Evolutionary conservation across 2,888 invertebrate genomes (phyloP).

Genomic region (Cistogaster globosa): DNA sequence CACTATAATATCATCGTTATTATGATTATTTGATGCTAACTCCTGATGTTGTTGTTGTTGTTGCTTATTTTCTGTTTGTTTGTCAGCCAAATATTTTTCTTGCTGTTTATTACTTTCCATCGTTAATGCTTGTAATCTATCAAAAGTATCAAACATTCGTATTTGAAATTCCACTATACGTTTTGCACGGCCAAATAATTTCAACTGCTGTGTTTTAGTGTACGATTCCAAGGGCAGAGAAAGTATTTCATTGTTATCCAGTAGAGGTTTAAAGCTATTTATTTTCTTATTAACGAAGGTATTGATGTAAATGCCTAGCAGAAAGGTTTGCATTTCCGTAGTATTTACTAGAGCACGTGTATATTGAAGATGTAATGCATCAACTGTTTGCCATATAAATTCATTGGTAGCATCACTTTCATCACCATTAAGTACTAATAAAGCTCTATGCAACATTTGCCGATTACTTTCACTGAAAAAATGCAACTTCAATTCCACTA

Average conservation of each 20-base stretch:
- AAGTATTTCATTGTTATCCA: slow-evolving; percentile 74
- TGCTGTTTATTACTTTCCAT: slow-evolving; percentile 69
- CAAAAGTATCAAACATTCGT: slow-evolving; percentile 79
- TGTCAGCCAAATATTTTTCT: slow-evolving; percentile 6
- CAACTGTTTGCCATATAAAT: slow-evolving; percentile 64
- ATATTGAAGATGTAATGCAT: slow-evolving; percentile 60
- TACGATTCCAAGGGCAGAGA: slow-evolving; percentile 39
- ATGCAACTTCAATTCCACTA: slow-evolving; percentile 74
- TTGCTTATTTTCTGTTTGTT: background rate
- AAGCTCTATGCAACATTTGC: slow-evolving; percentile 62
- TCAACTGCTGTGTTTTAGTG: slow-evolving; percentile 51
- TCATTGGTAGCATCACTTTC: slow-evolving; percentile 57
- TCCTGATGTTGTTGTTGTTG: background rate
- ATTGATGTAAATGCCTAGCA: slow-evolving; percentile 75
- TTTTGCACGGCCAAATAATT: slow-evolving; percentile 77
- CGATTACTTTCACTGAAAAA: slow-evolving; percentile 72
- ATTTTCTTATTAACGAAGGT: slow-evolving; percentile 74
- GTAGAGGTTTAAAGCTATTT: slow-evolving; percentile 71
- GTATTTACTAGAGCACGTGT: slow-evolving; percentile 75
- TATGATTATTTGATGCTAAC: background rate
- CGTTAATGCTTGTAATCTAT: slow-evolving; percentile 78
- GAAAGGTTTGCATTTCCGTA: slow-evolving; percentile 78
- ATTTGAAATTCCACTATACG: slow-evolving; percentile 77
- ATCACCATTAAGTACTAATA: slow-evolving; percentile 67
- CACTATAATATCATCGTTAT: slow-evolving; percentile 58